Conservation (phyloP, 2,113 vertebrate genomes). For the Hirundichthys speculiger region DNA sequence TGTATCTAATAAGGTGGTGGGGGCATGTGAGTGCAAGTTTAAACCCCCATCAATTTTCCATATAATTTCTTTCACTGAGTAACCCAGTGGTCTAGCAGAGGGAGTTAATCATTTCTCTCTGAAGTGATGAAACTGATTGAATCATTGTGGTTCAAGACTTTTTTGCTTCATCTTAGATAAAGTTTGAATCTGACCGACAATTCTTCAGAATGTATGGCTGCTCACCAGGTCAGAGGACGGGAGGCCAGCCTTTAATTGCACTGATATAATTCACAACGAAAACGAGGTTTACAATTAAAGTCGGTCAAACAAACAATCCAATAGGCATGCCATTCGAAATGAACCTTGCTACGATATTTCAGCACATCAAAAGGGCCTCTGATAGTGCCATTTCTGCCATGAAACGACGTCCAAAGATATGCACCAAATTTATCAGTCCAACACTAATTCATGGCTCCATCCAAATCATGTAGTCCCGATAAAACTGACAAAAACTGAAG, state of each 20-base stretch:
- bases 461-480: conserved; percentile 70
- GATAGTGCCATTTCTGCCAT: conserved; percentile 73
- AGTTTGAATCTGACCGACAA: conserved; percentile 55
- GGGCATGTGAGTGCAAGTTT: conserved; percentile 48
- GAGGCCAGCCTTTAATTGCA: conserved; percentile 46
- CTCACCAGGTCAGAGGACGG: conserved; percentile 19
- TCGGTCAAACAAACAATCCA: conserved; percentile 50
- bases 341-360: conserved; percentile 58
- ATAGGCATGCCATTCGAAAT: conserved; percentile 49
- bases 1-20: conserved; percentile 43
- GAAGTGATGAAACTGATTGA: conserved; percentile 82
- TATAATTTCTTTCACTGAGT: conserved; percentile 72
- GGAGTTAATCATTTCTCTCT: conserved; percentile 77
- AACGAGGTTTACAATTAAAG: conserved; percentile 49
- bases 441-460: conserved; percentile 66
- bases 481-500: conserved; percentile 74
- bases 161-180: conserved; percentile 59
- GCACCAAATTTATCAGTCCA: conserved; percentile 68
- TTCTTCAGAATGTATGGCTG: conserved; percentile 36
- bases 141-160: conserved; percentile 72
- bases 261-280: conserved; percentile 58
- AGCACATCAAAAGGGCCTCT: conserved; percentile 68
- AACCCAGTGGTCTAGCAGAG: conserved; percentile 70
- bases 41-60: conserved; percentile 77
- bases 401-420: conserved; percentile 62